phyloP scores from a whole-genome alignment of 2,113 vertebrate species.

The Drymodes brunneopygia region DNA sequence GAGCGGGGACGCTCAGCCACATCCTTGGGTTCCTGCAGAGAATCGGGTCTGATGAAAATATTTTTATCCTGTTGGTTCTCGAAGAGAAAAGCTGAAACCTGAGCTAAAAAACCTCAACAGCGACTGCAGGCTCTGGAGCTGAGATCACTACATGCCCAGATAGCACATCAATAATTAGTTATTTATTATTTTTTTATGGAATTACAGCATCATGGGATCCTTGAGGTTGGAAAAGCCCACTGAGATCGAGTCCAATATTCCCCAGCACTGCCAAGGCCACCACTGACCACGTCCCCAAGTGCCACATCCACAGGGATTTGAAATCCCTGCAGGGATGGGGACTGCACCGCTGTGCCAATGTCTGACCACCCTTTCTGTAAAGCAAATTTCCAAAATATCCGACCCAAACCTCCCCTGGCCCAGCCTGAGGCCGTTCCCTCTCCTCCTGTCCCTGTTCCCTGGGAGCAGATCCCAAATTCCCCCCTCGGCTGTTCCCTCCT shows the following conservation, averaged over 20 bases:
- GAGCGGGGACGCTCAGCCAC: not conserved
- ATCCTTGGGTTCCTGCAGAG: not conserved
- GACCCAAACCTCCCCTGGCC: accelerated
- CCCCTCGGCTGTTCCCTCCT: not conserved
- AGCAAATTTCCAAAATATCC: not conserved
- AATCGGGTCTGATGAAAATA: not conserved
- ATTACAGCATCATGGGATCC: not conserved
- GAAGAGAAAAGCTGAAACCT: not conserved
- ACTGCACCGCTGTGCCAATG: not conserved
- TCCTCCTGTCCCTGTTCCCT: not conserved
- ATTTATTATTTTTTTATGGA: not conserved
- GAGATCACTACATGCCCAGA: not conserved
- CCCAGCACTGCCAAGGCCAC: not conserved
- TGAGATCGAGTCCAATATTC: not conserved
- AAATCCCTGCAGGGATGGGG: not conserved
- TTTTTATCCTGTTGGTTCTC: not conserved
- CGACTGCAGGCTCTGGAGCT: not conserved
- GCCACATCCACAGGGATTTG: not conserved
- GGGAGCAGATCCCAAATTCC: not conserved
- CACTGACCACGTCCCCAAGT: not conserved
- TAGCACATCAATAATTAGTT: accelerated
- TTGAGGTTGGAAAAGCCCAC: accelerated
- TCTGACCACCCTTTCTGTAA: not conserved
- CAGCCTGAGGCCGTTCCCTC: not conserved
- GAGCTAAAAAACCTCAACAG: not conserved